Base-by-base conservation (phyloP, 2,888 invertebrate species). In the Neoitamus cyanurus region DNA sequence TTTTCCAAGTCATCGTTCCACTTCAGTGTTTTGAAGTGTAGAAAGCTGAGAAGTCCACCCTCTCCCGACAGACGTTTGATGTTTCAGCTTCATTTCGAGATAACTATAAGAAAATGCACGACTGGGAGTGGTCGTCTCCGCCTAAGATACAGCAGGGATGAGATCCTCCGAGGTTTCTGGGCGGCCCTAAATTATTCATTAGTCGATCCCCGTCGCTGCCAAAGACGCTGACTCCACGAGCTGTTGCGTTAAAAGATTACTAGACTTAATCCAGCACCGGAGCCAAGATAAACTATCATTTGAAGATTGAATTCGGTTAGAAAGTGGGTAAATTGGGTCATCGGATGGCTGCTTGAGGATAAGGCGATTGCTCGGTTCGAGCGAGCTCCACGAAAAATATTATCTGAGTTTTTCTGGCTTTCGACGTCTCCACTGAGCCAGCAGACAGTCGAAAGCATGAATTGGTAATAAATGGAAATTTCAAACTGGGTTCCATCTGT, bases 161-260 rank as follows among this genome's bases (percentile, higher is more conserved):
- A 58, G 25, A 20, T 3, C 9, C 58, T 9, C 3, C 20, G 9
- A 20, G 58, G 9, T 58, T 25, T 20, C 3, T 7, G 9, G 25
- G 25, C 58, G 25, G 58, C 3, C 25, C 58, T 58, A 58, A 58
- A 58, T 58, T 58, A 58, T 58, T 58, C 58, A 58, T 58, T 58
- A 58, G 25, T 25, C 58, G 25, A 58, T 58, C 15, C 9, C 9
- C 25, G 9, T n/a, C 58, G 15, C 73, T n/a, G 34, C 34, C 73
- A 73, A 73, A 36, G 73, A 73, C 36, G 37, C 73, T 73, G 73
- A 34, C 34, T 31, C 36, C 15, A 73, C 5, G 73, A 42, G 77
- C 46, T 77, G 77, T 77, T 77, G 46, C 77, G 77, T 46, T 77
- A 77, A 77, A 37, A 77, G 77, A 77, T 77, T 77, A 77, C 77